phyloP scores from a whole-genome alignment of 2,113 vertebrate genomes.

The Psittacara wagleri region DNA sequence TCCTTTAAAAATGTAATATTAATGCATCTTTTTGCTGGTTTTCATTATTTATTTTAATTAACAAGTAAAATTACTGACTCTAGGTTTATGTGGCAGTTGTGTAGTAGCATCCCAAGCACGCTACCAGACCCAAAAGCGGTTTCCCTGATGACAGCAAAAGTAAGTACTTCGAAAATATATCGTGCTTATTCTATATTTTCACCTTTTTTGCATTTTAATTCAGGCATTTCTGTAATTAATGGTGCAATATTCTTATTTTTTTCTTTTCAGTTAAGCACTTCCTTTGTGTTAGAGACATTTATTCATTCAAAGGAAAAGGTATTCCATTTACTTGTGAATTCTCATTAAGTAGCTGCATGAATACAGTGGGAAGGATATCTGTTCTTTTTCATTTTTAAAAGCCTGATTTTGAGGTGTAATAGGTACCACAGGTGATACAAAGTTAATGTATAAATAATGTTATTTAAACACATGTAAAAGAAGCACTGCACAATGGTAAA shows the following conservation, averaged over 20 bases:
- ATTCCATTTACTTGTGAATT: conserved; percentile 49
- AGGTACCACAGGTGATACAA: neutral
- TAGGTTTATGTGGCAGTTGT: conserved; percentile 99
- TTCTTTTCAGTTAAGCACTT: conserved; percentile 91
- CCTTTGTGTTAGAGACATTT: conserved; percentile 97
- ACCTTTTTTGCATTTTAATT: neutral
- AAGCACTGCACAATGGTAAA: neutral
- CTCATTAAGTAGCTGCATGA: conserved; percentile 36
- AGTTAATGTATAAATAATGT: neutral
- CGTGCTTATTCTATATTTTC: neutral
- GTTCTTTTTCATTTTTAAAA: neutral
- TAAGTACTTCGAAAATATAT: conserved; percentile 52
- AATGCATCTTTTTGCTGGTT: conserved; percentile 36
- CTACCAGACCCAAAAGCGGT: conserved; percentile 96
- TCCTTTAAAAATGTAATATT: conserved; percentile 37
- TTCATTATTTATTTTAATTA: conserved; percentile 40
- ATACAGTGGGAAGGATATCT: neutral
- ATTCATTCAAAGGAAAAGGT: conserved; percentile 99
- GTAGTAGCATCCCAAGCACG: conserved; percentile 97
- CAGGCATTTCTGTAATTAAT: conserved; percentile 36
- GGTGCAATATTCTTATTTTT: conserved; percentile 9
- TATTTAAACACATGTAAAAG: neutral
- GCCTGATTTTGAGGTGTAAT: neutral
- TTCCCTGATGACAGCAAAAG: conserved; percentile 98
- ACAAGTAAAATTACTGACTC: conserved; percentile 66